Evolutionary conservation across 2,113 vertebrate genomes (phyloP).

Genomic region (Clarias batrachus): DNA sequence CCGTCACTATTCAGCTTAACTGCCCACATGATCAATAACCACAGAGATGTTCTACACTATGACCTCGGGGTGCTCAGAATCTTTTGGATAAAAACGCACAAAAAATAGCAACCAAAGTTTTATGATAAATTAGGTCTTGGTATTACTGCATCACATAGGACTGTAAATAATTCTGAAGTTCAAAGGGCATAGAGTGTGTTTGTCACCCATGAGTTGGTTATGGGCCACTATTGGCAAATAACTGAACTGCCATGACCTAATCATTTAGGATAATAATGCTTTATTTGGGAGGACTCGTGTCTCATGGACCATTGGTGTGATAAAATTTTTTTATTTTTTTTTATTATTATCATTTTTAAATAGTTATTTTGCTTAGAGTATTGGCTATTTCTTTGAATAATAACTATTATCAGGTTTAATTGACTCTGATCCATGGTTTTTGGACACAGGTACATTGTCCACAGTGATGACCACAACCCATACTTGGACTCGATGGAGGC

Average conservation of each 20-base stretch:
- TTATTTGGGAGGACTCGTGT: background rate
- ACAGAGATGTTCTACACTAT: background rate
- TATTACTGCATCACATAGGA: background rate
- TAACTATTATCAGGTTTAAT: background rate
- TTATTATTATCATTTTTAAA: too few relatives aligned
- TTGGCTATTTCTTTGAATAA: background rate
- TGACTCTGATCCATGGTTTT: background rate
- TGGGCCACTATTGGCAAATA: background rate
- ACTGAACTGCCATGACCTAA: background rate
- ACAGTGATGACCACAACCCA: slow-evolving; percentile 81
- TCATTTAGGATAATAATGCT: background rate
- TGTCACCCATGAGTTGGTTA: background rate
- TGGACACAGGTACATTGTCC: slow-evolving; percentile 75
- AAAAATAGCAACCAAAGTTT: background rate
- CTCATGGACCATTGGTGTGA: background rate
- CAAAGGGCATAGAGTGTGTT: background rate
- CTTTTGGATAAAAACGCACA: background rate
- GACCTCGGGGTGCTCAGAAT: background rate
- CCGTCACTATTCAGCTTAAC: background rate
- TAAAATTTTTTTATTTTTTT: too few relatives aligned
- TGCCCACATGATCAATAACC: background rate
- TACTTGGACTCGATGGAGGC: slow-evolving; percentile 76
- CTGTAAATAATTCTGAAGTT: background rate
- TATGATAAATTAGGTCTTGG: background rate
- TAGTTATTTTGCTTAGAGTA: background rate